These are phyloP conservation scores for Drosophila tripunctata DNA, from an alignment of 2,888 invertebrate genomes.

Conservation along the genomic window DNA sequence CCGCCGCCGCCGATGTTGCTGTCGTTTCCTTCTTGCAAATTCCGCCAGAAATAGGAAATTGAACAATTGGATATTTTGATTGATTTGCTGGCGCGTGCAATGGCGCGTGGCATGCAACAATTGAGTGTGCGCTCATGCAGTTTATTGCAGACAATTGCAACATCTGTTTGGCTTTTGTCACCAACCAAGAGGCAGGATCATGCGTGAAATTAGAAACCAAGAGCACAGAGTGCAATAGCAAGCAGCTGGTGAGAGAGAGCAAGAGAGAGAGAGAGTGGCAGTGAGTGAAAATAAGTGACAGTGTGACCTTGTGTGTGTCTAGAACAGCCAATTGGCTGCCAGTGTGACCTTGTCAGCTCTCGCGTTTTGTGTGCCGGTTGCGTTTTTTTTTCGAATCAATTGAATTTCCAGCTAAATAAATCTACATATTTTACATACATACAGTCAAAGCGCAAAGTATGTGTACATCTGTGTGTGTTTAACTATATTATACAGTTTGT, in stretches of 20 bases:
- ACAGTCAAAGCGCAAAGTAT: not conserved
- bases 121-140: slow-evolving; percentile 37
- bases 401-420: not conserved
- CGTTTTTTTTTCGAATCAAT: not conserved
- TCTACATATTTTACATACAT: not conserved
- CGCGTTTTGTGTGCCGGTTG: too few relatives aligned
- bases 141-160: slow-evolving; percentile 62
- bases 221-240: too few relatives aligned
- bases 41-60: slow-evolving; percentile 12
- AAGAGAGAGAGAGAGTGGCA: too few relatives aligned
- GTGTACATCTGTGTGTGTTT: not conserved
- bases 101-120: slow-evolving; percentile 45
- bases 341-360: slow-evolving; percentile 21
- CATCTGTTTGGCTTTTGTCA: slow-evolving; percentile 56
- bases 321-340: too few relatives aligned
- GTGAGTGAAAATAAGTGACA: not conserved
- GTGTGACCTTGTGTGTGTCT: slow-evolving; percentile 12
- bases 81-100: slow-evolving; percentile 21
- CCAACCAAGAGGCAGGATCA: slow-evolving; percentile 11
- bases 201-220: slow-evolving; percentile 1
- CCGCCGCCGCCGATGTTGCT: too few relatives aligned
- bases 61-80: slow-evolving; percentile 28
- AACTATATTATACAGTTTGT: slow-evolving; percentile 24
- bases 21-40: too few relatives aligned
- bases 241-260: too few relatives aligned